phyloP scores from a whole-genome alignment of 2,888 invertebrate genomes.

The Iselma pallidipennis region DNA sequence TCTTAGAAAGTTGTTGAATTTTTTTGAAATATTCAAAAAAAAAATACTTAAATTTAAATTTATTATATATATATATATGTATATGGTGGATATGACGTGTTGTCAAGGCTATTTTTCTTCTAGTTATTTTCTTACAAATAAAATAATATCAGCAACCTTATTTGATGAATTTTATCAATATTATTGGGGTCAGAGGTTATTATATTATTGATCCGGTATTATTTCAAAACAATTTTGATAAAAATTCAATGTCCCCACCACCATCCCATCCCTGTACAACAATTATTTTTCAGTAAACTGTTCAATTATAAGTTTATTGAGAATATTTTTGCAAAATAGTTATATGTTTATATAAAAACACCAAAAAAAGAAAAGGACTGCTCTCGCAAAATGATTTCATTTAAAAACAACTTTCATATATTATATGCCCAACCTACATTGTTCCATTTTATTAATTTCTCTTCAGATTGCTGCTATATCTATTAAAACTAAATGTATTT shows the following conservation, averaged over 20 bases:
- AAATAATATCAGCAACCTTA: slow-evolving; percentile 6
- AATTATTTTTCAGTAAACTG: too few relatives aligned
- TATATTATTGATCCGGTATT: not conserved
- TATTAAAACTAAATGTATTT: too few relatives aligned
- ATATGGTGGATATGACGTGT: too few relatives aligned
- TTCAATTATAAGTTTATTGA: not conserved
- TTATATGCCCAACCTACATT: not conserved
- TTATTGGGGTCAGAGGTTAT: not conserved
- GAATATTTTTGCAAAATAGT: not conserved
- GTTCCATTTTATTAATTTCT: not conserved
- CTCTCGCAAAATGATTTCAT: not conserved
- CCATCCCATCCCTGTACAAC: too few relatives aligned
- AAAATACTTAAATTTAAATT: too few relatives aligned
- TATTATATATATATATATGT: too few relatives aligned
- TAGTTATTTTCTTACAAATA: not conserved
- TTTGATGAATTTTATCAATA: slow-evolving; percentile 10
- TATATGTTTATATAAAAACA: too few relatives aligned
- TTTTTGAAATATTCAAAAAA: too few relatives aligned
- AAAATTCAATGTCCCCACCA: too few relatives aligned
- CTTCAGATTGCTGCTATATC: too few relatives aligned
- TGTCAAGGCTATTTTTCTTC: not conserved
- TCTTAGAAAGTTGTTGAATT: not conserved
- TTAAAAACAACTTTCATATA: not conserved
- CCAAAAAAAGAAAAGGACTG: too few relatives aligned
- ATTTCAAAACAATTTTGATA: too few relatives aligned